Evolutionary conservation across 2,113 vertebrate genomes (phyloP).

Genomic region (Anser cygnoides): DNA sequence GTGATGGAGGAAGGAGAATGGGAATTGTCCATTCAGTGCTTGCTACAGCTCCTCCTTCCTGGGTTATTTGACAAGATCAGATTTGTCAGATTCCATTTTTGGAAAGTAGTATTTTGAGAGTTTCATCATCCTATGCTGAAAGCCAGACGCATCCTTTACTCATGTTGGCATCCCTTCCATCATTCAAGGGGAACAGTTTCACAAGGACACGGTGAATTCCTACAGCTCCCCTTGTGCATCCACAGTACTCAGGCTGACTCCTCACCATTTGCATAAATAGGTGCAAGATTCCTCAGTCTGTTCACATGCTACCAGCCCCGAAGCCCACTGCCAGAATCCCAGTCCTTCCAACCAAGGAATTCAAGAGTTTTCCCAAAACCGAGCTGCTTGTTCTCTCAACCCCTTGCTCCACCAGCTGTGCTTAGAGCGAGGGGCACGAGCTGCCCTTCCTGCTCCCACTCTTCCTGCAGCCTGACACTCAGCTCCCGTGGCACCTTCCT

Average conservation of each 20-base stretch:
- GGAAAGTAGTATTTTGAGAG: not conserved
- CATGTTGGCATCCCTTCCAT: not conserved
- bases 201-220: not conserved
- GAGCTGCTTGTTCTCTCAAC: not conserved
- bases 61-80: not conserved
- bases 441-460: rapidly evolving
- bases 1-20: not conserved
- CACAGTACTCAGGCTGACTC: not conserved
- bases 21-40: not conserved
- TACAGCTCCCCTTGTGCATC: not conserved
- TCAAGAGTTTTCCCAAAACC: not conserved
- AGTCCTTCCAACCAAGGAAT: not conserved
- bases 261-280: not conserved
- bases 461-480: not conserved
- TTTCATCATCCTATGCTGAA: not conserved
- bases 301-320: not conserved
- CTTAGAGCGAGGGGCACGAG: not conserved
- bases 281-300: not conserved
- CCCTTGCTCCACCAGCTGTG: not conserved
- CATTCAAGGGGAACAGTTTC: not conserved
- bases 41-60: not conserved
- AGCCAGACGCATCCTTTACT: not conserved
- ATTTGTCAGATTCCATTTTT: not conserved
- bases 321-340: not conserved
- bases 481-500: not conserved